phyloP scores from a whole-genome alignment of 2,888 invertebrate species.

The Aphelenchoides bicaudatus region DNA sequence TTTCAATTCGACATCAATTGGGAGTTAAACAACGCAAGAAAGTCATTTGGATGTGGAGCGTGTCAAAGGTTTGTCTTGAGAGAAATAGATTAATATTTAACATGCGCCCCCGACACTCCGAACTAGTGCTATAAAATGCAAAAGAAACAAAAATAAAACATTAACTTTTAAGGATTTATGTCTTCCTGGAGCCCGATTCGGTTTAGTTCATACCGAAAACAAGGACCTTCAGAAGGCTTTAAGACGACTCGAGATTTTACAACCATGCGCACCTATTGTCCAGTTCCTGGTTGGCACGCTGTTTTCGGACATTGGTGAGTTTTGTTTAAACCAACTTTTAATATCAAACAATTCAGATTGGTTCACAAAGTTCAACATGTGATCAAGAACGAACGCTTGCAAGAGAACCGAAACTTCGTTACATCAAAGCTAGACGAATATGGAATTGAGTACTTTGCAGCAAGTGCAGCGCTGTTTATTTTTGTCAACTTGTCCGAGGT shows the following conservation, averaged over 20 bases:
- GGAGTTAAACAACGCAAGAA: slow-evolving; percentile 29
- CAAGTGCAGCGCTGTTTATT: slow-evolving; percentile 40
- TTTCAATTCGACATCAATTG: slow-evolving; percentile 38
- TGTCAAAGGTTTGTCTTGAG: slow-evolving; percentile 48
- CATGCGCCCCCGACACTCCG: neutral
- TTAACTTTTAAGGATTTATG: slow-evolving; percentile 38
- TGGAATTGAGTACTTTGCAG: slow-evolving; percentile 34
- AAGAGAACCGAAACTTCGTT: slow-evolving; percentile 36
- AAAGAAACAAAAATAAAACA: neutral
- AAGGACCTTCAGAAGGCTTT: slow-evolving; percentile 35
- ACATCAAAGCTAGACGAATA: slow-evolving; percentile 33
- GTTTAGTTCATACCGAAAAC: slow-evolving; percentile 36
- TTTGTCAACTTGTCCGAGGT: slow-evolving; percentile 42
- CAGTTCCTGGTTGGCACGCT: slow-evolving; percentile 39
- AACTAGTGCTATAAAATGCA: neutral
- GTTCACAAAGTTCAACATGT: no score
- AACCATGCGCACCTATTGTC: slow-evolving; percentile 45
- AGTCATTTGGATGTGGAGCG: slow-evolving; percentile 54
- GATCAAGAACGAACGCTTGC: slow-evolving; percentile 29
- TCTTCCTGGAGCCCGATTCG: slow-evolving; percentile 43
- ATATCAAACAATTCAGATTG: neutral
- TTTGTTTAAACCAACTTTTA: neutral
- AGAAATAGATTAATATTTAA: neutral
- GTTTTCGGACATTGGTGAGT: slow-evolving; percentile 37
- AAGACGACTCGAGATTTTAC: slow-evolving; percentile 37